These are phyloP conservation scores for Gnathonemus longibarbis DNA, from an alignment of 2,113 vertebrate genomes.

Conservation along the genomic window DNA sequence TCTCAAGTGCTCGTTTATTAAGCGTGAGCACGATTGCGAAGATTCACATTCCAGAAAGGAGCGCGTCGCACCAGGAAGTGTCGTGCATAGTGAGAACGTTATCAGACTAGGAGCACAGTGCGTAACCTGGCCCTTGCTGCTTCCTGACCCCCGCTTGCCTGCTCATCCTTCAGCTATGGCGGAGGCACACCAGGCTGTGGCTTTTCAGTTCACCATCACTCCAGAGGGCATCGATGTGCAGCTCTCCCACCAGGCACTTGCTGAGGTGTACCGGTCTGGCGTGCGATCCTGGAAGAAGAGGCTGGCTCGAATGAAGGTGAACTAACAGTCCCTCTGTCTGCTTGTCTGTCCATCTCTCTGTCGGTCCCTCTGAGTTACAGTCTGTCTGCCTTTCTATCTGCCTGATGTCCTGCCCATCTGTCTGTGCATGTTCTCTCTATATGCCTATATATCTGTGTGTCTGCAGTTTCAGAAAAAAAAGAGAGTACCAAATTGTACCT, in stretches of 20 bases:
- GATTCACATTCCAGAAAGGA: background rate
- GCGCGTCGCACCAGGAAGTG: background rate
- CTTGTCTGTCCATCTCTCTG: background rate
- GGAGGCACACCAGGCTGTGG: conserved; percentile 80
- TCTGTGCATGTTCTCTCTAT: background rate
- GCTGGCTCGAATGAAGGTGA: conserved; percentile 67
- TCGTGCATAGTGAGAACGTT: background rate
- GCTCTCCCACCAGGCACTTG: conserved; percentile 66
- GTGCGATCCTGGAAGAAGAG: conserved; percentile 79
- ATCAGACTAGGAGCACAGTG: background rate
- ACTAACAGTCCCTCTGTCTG: background rate
- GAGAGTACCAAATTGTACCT: too few species aligned
- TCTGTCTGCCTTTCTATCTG: background rate
- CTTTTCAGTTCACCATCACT: conserved; percentile 74
- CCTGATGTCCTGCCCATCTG: background rate
- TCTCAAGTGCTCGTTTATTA: background rate
- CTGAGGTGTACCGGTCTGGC: conserved; percentile 73
- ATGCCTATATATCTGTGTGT: background rate
- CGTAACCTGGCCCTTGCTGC: background rate
- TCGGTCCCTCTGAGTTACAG: background rate
- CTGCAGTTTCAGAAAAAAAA: background rate
- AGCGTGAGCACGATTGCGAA: background rate
- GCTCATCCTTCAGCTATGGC: conserved; percentile 61
- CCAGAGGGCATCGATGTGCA: conserved; percentile 66
- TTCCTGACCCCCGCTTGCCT: background rate